These are phyloP conservation scores for Microtus pennsylvanicus DNA, from an alignment of 2,113 vertebrate species.

Conservation along the genomic window DNA sequence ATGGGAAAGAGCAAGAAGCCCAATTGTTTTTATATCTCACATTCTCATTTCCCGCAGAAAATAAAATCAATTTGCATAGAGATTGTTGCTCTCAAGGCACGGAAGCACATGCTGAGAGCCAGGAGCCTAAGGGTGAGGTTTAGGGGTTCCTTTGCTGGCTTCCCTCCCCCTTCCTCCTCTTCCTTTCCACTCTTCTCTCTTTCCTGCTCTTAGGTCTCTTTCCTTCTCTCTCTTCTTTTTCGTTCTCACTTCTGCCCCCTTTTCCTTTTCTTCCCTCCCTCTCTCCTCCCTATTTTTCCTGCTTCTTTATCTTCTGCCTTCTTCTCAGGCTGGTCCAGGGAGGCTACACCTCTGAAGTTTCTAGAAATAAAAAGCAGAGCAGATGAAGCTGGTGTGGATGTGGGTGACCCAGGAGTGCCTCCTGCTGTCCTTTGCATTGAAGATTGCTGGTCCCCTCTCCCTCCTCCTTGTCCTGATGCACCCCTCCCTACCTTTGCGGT, in stretches of 20 bases:
- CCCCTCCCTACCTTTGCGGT: not conserved
- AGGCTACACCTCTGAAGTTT: not conserved
- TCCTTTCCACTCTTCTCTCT: rapidly evolving
- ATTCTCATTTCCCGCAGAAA: not conserved
- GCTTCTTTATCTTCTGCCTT: not conserved
- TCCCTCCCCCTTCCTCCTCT: rapidly evolving
- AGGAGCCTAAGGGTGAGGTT: not conserved
- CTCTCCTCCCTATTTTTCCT: too few species aligned
- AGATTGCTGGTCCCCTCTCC: too few species aligned
- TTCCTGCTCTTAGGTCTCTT: rapidly evolving
- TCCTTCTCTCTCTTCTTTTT: rapidly evolving
- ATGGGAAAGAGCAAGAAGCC: not conserved
- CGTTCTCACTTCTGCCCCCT: rapidly evolving
- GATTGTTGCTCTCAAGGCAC: not conserved
- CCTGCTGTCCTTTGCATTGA: not conserved
- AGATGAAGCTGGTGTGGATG: not conserved
- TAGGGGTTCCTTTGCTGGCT: rapidly evolving
- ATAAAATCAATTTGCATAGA: not conserved
- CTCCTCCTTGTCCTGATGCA: not conserved
- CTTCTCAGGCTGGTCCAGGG: not conserved
- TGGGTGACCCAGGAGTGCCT: not conserved
- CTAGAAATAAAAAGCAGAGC: not conserved
- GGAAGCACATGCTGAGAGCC: not conserved
- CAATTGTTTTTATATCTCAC: not conserved
- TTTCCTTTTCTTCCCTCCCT: rapidly evolving